Evolutionary conservation across 2,888 invertebrate species (phyloP), one percentile per base, ranked within the genome.

Genomic region (Cosmorhoe ocellata): DNA sequence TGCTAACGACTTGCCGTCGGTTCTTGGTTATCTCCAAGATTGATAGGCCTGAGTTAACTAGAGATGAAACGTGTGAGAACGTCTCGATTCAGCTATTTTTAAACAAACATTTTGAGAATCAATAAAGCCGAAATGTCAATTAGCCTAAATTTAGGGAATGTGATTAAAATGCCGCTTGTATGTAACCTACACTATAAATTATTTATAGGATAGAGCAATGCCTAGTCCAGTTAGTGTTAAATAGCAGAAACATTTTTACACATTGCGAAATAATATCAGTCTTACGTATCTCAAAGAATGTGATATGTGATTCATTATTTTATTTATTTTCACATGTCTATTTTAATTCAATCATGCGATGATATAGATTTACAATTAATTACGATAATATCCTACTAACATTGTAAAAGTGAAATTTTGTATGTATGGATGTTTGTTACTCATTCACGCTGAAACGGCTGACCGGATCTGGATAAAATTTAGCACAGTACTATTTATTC

Each of bases 111-210:
- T 36, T 63, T 63, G 56, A 67, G 69, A 74, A 77, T 76, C 78
- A 78, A 80, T 79, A 77, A 64, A 70, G 68, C 60, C 58, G 69
- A 71, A 69, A 75, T 66, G 66, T 73, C 74, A 80, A 81, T 84
- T 81, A 81, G 78, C 83, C 83, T 78, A 75, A 76, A 81, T 80
- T 72, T 71, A 58, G 57, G 60, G 59, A 64, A 56, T 51, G 61
- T 57, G 54, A 60, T 66, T 81, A 80, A 78, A 74, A 78, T 74
- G 76, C 42, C 58, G 75, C 75, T 55, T 22, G 45, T 51, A 41
- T 22, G 45, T 51, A 41, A 46, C 43, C 18, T 44, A 42, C 26
- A 38, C 49, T 46, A 56, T 56, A 47, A 36, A 56, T 51, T 45
- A 57, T 57, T 53, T 51, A 57, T 57, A 45, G 47, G 41, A 34